Conservation (phyloP, 2,113 vertebrate genomes). For the Charina bottae region DNA sequence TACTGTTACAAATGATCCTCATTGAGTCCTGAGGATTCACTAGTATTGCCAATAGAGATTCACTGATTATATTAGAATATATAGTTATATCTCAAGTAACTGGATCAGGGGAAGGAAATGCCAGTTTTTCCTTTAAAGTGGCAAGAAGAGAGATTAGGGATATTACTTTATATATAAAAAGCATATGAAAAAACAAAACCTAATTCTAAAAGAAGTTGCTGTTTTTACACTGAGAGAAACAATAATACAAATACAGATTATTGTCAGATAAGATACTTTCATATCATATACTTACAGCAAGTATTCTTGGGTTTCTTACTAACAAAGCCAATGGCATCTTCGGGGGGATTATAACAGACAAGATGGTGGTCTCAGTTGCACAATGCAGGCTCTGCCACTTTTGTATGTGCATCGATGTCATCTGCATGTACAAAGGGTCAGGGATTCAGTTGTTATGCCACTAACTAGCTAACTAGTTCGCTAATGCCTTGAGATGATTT, state of each 20-base stretch:
- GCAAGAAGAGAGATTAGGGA: slow-evolving; percentile 3
- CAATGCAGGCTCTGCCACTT: too few relatives aligned
- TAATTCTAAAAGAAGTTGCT: slow-evolving; percentile 28
- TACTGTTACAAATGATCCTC: slow-evolving; percentile 50
- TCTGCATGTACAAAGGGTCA: too few relatives aligned
- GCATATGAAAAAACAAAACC: background rate
- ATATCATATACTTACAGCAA: background rate
- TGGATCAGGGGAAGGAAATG: slow-evolving; percentile 43
- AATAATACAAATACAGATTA: slow-evolving; percentile 1
- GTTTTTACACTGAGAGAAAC: background rate
- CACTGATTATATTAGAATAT: slow-evolving; percentile 46
- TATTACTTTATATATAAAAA: background rate
- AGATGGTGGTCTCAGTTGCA: too few relatives aligned
- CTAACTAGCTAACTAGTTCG: too few relatives aligned
- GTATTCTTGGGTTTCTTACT: slow-evolving; percentile 5
- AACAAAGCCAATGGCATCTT: background rate
- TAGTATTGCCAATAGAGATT: slow-evolving; percentile 22
- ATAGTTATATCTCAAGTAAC: slow-evolving; percentile 42
- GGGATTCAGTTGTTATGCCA: too few relatives aligned
- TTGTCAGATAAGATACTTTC: background rate
- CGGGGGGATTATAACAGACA: too few relatives aligned
- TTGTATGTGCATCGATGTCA: too few relatives aligned
- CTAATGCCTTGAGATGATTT: too few relatives aligned
- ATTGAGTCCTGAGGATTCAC: slow-evolving; percentile 10
- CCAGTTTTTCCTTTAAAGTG: slow-evolving; percentile 33